Conservation (phyloP, 2,113 vertebrate genomes). For the Nipponia nippon region DNA sequence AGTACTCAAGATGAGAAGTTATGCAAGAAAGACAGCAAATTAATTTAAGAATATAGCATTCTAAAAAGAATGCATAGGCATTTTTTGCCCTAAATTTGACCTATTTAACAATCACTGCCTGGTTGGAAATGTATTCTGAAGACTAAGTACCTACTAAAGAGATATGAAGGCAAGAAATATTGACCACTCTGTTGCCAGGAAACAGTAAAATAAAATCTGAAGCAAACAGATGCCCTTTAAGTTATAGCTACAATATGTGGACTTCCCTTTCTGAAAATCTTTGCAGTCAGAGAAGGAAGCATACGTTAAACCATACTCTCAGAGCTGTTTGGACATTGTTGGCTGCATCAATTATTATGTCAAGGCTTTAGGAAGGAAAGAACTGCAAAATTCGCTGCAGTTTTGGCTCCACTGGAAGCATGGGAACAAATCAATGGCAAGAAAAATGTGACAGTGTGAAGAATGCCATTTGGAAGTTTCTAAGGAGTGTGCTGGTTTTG, state of each 20-base stretch:
- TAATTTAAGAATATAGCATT: not conserved
- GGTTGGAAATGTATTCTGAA: not conserved
- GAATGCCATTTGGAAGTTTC: not conserved
- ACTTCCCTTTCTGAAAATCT: not conserved
- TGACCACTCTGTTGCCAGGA: not conserved
- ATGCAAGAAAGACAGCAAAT: not conserved
- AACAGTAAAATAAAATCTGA: conserved; percentile 18
- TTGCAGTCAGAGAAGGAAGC: not conserved
- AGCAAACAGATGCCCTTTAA: not conserved
- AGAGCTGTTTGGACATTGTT: not conserved
- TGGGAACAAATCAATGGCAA: not conserved
- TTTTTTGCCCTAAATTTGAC: not conserved
- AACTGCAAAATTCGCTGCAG: not conserved
- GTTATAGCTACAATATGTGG: not conserved
- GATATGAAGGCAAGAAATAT: not conserved
- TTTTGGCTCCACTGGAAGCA: not conserved
- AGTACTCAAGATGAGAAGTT: not conserved
- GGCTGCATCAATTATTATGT: not conserved
- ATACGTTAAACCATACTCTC: not conserved
- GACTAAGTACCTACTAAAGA: not conserved
- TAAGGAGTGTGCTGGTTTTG: not conserved
- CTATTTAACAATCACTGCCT: not conserved
- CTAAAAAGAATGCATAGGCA: not conserved
- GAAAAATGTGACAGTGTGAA: not conserved
- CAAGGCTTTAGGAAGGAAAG: not conserved